Percentiles rank a stretch among this genome's conserved stretches.
These are phyloP conservation scores for Willisornis vidua DNA, from an alignment of 2,113 vertebrate species.

Conservation along the genomic window DNA sequence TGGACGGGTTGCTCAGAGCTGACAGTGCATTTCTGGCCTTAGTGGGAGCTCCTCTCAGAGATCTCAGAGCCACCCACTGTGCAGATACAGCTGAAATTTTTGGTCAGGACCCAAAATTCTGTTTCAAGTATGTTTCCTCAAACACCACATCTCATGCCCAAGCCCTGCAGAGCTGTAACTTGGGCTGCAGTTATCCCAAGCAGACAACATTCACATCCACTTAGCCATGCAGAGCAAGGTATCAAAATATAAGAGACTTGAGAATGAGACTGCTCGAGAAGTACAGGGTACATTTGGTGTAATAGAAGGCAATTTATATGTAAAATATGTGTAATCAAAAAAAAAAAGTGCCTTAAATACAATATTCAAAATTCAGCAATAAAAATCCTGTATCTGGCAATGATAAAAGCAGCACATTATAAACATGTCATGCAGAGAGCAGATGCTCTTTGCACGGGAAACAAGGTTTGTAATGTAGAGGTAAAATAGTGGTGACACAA, in stretches of 20 bases:
- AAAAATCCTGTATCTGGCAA: constrained; percentile 67
- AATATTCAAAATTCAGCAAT: constrained; percentile 73
- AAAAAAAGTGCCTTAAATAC: constrained; percentile 67
- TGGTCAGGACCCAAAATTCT: neutral
- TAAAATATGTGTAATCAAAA: constrained; percentile 76
- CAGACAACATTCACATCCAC: constrained; percentile 39
- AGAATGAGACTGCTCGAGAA: constrained; percentile 47
- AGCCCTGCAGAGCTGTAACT: neutral
- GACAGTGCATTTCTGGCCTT: neutral
- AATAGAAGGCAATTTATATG: constrained; percentile 78
- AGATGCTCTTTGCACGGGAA: constrained; percentile 59
- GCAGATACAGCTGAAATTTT: neutral
- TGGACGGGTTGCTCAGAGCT: too few relatives aligned
- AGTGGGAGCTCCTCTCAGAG: neutral
- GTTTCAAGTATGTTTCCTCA: neutral
- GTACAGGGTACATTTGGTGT: constrained; percentile 13
- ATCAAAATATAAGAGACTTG: constrained; percentile 67
- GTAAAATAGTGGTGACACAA: constrained; percentile 47
- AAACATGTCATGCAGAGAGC: constrained; percentile 58
- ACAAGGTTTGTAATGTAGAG: constrained; percentile 43
- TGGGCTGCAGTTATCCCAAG: neutral
- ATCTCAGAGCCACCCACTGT: neutral
- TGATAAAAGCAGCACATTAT: constrained; percentile 77
- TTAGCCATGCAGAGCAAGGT: constrained; percentile 13
- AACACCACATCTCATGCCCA: fast-evolving